Evolutionary conservation across 92 coral and sea anemone genomes (phyloP), one percentile per base, ranked within the genome.

Genomic region (Virgularia gustaviana): DNA sequence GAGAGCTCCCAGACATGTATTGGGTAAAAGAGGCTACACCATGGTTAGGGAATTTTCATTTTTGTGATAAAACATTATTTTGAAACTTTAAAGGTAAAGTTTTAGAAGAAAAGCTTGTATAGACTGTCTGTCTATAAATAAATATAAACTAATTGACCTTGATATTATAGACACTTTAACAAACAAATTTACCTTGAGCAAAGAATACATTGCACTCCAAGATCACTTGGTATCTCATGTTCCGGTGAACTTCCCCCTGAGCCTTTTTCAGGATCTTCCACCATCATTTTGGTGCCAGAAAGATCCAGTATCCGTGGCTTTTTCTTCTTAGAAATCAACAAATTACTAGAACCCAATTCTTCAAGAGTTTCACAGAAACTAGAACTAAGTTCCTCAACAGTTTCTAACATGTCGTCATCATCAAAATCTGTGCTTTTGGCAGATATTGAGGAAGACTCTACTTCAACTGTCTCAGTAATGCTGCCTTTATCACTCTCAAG

Each of bases 281-380:
- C 36, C 33, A 81, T 83, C 18, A 44, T 3, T 38, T 78, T 81
- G 39, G 83, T 86, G 13, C 82, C 91, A 78, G 75, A 80, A 28
- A 87, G 77, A 35, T 92, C 91, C 45, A 92, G 60, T n/a, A n/a
- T n/a, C 58, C 81, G 86, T 2, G 94, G 78, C 63, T 87, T 86
- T 83, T 92, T 92, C 49, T 85, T 61, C 15, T 57, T 62, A 18
- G 86, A 78, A 13, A 52, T n/a, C 73, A 92, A 70, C 51, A 89
- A 63, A 27, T 83, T 71, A 47, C 91, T 86, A 3, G 98, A 92
- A 30, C 88, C 77, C 31, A 86, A 74, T 42, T 87, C 92, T 67
- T 92, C 98, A 0, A 92, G 78, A 10, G 98, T 92, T 47, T 67
- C 59, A 36, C 89, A 68, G 58, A 89, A 38, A 34, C 86, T 73